These are phyloP conservation scores for Psittacula echo DNA, from an alignment of 2,797 vertebrate genomes.

Conservation along the genomic window DNA sequence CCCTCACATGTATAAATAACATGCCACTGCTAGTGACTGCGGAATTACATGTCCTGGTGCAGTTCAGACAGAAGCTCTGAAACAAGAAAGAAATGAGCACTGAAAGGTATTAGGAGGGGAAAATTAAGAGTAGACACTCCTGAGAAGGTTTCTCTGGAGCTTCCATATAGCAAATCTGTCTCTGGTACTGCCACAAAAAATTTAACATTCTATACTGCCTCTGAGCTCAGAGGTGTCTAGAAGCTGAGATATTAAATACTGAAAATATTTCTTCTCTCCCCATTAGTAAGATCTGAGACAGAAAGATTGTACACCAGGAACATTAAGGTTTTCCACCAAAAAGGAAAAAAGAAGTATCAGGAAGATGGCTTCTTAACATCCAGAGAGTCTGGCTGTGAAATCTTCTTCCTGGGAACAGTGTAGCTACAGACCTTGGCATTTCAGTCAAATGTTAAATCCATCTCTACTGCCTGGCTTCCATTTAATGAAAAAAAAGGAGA, in stretches of 20 bases:
- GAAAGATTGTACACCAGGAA: background rate
- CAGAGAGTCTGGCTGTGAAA: background rate
- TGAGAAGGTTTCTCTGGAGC: background rate
- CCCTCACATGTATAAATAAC: background rate
- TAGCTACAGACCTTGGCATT: background rate
- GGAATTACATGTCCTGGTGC: background rate
- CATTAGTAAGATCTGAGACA: background rate
- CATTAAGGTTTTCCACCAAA: background rate
- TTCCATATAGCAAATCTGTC: background rate
- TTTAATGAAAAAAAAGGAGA: background rate
- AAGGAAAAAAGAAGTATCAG: background rate
- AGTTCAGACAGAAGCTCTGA: background rate
- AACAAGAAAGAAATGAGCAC: background rate
- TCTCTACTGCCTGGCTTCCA: background rate
- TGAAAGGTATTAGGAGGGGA: background rate
- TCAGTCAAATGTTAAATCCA: background rate
- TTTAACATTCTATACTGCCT: background rate
- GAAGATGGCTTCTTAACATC: background rate
- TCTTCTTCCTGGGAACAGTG: background rate
- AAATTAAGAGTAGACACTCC: background rate
- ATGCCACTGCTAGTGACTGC: background rate
- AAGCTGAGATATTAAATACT: background rate
- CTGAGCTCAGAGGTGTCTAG: background rate
- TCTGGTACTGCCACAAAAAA: background rate
- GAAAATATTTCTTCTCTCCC: background rate